These are phyloP conservation scores for Pelochelys cantorii DNA, from an alignment of 2,797 vertebrate genomes.

Conservation along the genomic window DNA sequence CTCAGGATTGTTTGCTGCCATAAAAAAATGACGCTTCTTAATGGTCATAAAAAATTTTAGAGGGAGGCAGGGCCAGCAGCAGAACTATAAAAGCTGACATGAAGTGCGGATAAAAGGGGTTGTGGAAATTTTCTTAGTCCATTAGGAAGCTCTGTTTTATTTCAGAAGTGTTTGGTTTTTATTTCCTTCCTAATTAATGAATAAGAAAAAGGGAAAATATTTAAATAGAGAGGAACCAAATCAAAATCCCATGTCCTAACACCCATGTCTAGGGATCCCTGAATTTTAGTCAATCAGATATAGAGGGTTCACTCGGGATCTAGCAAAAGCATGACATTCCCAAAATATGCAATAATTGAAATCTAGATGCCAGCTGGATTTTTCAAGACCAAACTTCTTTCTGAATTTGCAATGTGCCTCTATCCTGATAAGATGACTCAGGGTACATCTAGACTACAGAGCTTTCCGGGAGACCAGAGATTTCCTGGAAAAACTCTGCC, in stretches of 20 bases:
- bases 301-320: neutral
- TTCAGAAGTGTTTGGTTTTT: slow-evolving; percentile 35
- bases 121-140: slow-evolving; percentile 61
- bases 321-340: neutral
- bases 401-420: neutral
- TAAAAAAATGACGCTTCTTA: slow-evolving; percentile 70
- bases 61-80: slow-evolving; percentile 65
- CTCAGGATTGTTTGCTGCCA: slow-evolving; percentile 67
- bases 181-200: slow-evolving; percentile 36
- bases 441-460: too few species aligned
- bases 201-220: slow-evolving; percentile 1
- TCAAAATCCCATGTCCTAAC: neutral
- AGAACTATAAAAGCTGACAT: slow-evolving; percentile 69
- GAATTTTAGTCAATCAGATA: slow-evolving; percentile 20
- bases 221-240: slow-evolving; percentile 5
- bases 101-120: slow-evolving; percentile 54
- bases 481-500: too few species aligned
- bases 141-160: slow-evolving; percentile 65
- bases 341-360: accelerated
- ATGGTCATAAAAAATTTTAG: slow-evolving; percentile 65
- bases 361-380: neutral
- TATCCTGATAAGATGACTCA: neutral
- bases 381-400: neutral
- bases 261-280: neutral
- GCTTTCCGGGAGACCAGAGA: too few species aligned